Base-by-base conservation (phyloP, 2,888 invertebrate genomes). In the Diplolepis rosae region DNA sequence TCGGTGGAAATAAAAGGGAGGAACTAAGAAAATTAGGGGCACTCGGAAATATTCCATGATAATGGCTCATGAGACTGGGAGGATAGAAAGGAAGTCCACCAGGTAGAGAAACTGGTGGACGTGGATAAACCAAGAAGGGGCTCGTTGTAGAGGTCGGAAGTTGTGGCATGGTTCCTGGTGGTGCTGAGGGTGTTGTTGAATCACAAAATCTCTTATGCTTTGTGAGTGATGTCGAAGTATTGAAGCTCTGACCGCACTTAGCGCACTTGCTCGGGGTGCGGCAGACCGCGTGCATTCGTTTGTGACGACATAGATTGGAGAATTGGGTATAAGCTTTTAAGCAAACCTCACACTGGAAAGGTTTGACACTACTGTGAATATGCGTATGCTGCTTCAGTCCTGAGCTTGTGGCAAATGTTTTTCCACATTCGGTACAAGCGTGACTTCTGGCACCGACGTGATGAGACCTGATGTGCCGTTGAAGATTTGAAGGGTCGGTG, bases 331-430 rank as follows among this genome's bases (percentile, higher is more conserved):
- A 99, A 9, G 98, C 95, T 92, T 99, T 99, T 87, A 95, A 95
- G 91, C 99, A 99, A 79, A 98, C 96, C 88, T 96, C 96, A 90
- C 97, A 98, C 92, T 95, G 95, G 91, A 98, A 99, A 3, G 99
- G 99, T 90, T 99, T 99, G 80, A 98, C 95, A 86, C 96, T 97
- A 85, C 97, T 97, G 92, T 99, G 99, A 84, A 99, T 99, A 90
- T 99, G 99, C 35, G 98, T 97, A 90, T 99, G 99, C 89, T 99
- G 99, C 90, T 99, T 99, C 69, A 99, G 92, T 45, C 99, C 99
- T 78, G 98, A 98, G 73, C 97, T 97, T 45, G 98, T 98, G 61
- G 96, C 97, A 90, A 99, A 99, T 74, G 98, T 98, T 92, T 99
- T 99, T 78, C 98, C 98, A 91, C 99, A 99, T 91, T 98, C 98